A percentile compares a stretch with the other conserved stretches of the same genome.
These are phyloP conservation scores for Yponomeuta plumbellus DNA, from an alignment of 2,888 invertebrate species.

Conservation along the genomic window DNA sequence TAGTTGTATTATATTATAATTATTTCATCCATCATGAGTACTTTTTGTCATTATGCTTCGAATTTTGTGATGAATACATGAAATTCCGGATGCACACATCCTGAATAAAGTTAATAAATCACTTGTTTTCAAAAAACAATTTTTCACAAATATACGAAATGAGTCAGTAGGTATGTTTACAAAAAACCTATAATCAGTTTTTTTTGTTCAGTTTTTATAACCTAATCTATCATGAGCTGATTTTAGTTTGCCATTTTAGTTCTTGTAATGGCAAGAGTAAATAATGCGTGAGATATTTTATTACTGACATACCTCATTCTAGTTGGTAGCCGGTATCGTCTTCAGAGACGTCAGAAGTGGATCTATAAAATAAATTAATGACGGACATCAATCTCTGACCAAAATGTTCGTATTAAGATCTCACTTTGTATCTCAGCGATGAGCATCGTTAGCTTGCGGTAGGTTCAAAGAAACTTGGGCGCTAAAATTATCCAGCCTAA, in stretches of 20 bases:
- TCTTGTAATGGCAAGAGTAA: slow-evolving; percentile 13
- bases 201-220: slow-evolving; percentile 2
- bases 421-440: not conserved
- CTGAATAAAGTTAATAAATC: too few species aligned
- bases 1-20: too few species aligned
- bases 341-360: not conserved
- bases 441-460: not conserved
- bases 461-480: not conserved
- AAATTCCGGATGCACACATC: too few species aligned
- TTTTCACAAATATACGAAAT: not conserved
- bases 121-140: too few species aligned
- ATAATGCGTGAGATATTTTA: slow-evolving; percentile 16
- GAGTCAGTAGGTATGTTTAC: not conserved
- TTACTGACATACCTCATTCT: slow-evolving; percentile 7
- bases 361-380: slow-evolving; percentile 8
- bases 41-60: too few species aligned
- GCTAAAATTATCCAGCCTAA: slow-evolving; percentile 1
- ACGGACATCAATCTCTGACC: not conserved
- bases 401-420: slow-evolving; percentile 1
- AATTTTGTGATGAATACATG: too few species aligned
- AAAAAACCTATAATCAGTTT: not conserved
- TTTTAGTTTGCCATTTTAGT: not conserved
- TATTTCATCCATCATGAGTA: too few species aligned
- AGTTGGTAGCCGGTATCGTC: not conserved
- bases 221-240: slow-evolving; percentile 13